Percentiles rank a stretch among this genome's conserved stretches.
Evolutionary conservation across 2,797 vertebrate species (phyloP).

Genomic region (Microctenopoma steveboyesi): DNA sequence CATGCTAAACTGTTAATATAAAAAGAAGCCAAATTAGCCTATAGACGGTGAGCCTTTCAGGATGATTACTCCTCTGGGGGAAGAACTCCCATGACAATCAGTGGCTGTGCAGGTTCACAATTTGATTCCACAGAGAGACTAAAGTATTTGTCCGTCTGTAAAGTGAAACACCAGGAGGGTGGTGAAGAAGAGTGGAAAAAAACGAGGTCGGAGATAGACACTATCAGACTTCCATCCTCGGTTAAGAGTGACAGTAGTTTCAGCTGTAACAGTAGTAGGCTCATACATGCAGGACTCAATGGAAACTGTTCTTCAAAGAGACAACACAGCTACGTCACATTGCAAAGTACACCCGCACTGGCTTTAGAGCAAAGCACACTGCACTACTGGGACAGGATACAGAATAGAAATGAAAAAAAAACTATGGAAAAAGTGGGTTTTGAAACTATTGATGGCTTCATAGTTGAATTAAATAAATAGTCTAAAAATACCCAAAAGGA

Average conservation of each 20-base stretch:
- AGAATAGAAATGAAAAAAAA: background rate
- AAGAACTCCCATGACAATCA: conserved; percentile 16
- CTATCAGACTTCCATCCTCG: conserved; percentile 50
- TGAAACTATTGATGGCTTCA: background rate
- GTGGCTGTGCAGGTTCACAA: conserved; percentile 14
- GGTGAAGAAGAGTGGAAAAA: conserved; percentile 13
- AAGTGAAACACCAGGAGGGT: background rate
- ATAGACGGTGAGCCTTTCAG: conserved; percentile 29
- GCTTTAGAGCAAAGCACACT: conserved; percentile 30
- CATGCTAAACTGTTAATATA: background rate
- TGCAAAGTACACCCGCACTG: conserved; percentile 41
- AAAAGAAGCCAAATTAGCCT: background rate
- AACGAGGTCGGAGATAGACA: conserved; percentile 54
- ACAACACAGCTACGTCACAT: conserved; percentile 54
- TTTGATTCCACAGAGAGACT: conserved; percentile 1
- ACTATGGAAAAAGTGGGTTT: background rate
- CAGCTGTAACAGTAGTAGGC: conserved; percentile 58
- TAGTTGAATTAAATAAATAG: background rate
- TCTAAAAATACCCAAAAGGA: conserved; percentile 1
- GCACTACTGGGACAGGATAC: conserved; percentile 6
- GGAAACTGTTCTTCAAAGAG: conserved; percentile 69
- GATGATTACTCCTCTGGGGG: conserved; percentile 22
- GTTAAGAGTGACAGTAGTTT: conserved; percentile 36
- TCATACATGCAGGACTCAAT: conserved; percentile 36
- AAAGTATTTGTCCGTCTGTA: background rate